Evolutionary conservation across 2,888 invertebrate genomes (phyloP).

Genomic region (Hermaeophaga mercurialis): DNA sequence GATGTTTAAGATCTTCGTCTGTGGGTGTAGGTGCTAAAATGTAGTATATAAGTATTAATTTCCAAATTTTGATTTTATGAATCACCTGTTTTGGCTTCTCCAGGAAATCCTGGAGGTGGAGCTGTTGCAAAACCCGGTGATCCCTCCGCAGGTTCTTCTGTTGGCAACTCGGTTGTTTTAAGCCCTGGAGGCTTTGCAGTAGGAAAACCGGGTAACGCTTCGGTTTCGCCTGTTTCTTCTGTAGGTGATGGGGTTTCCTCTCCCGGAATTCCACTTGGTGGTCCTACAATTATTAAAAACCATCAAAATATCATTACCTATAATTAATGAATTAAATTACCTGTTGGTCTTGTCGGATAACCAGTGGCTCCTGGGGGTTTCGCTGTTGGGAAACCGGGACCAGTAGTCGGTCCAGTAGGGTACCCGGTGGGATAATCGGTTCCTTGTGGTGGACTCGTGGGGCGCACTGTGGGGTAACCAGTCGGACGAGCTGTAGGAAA

Average conservation of each 20-base stretch:
- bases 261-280: constrained; percentile 8
- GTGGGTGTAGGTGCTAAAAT: constrained; percentile 22
- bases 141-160: constrained; percentile 9
- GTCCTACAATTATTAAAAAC: no score
- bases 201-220: constrained; percentile 26
- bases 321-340: no score
- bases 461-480: constrained; percentile 46
- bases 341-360: constrained; percentile 24
- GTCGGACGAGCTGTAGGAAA: constrained; percentile 36
- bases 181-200: constrained; percentile 8
- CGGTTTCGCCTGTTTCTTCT: constrained; percentile 11
- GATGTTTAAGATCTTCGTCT: constrained; percentile 71
- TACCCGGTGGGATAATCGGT: constrained; percentile 28
- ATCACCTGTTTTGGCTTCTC: constrained; percentile 1
- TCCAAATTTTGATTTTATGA: no score
- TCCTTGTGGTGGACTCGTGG: constrained; percentile 19
- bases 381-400: constrained; percentile 12
- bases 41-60: not conserved
- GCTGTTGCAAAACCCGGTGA: constrained; percentile 1
- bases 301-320: no score
- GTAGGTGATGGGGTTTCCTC: constrained; percentile 16
- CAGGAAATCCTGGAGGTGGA: not conserved
- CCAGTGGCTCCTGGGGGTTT: constrained; percentile 23
- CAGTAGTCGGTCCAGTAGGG: constrained; percentile 24
- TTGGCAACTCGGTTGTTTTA: constrained; percentile 9